phyloP scores from a whole-genome alignment of 2,888 invertebrate genomes.

The Onthophagus sagittarius region DNA sequence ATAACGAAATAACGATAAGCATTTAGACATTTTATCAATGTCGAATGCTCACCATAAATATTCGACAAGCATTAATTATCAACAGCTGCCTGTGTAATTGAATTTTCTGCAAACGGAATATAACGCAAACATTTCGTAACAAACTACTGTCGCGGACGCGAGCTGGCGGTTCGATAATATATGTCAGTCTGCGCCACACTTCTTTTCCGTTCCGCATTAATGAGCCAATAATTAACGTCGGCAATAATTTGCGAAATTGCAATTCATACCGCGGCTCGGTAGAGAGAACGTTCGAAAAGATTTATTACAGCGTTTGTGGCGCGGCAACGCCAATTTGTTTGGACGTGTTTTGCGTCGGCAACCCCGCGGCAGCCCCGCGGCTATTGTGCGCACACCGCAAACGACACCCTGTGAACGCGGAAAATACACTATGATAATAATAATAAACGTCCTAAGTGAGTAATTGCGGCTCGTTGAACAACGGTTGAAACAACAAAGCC shows the following conservation, averaged over 20 bases:
- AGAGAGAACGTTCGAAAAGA: background rate
- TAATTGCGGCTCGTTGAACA: background rate
- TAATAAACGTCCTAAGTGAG: background rate
- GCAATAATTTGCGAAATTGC: constrained; percentile 8
- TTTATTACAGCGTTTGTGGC: background rate
- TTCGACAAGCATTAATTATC: background rate
- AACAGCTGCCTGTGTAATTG: background rate
- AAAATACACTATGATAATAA: background rate
- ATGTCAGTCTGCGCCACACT: background rate
- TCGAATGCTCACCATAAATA: background rate
- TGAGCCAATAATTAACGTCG: background rate
- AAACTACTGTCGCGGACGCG: background rate
- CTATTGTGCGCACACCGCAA: background rate
- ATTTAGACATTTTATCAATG: background rate
- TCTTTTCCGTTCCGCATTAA: background rate
- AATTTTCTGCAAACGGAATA: background rate
- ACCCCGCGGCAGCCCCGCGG: background rate
- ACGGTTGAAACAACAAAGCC: background rate
- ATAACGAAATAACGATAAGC: background rate
- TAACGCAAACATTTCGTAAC: background rate
- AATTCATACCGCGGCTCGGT: background rate
- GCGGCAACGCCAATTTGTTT: background rate
- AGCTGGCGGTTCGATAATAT: background rate
- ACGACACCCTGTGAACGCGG: background rate
- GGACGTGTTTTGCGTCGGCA: background rate